Conservation (phyloP, 2,797 vertebrate species). For the Antrozous pallidus region DNA sequence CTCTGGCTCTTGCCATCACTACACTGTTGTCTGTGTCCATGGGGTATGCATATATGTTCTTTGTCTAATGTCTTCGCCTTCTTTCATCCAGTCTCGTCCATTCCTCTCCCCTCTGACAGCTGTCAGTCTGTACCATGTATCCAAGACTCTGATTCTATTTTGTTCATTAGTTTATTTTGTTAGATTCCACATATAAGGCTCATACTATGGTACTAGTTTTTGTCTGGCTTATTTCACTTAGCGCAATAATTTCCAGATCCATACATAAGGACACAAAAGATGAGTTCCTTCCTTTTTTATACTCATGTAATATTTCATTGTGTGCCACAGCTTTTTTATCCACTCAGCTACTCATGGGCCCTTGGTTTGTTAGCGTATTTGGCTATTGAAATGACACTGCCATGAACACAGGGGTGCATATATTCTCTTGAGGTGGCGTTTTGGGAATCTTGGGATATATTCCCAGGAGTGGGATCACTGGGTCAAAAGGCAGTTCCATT, state of each 20-base stretch:
- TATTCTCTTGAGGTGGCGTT: not conserved
- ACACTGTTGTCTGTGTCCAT: not conserved
- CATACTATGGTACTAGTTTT: not conserved
- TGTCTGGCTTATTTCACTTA: not conserved
- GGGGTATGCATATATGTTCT: not conserved
- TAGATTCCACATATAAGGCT: not conserved
- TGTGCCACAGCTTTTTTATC: not conserved
- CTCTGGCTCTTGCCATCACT: not conserved
- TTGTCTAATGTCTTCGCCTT: too few relatives aligned
- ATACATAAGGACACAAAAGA: not conserved
- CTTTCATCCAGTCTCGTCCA: too few relatives aligned
- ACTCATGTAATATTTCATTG: not conserved
- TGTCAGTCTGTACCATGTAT: not conserved
- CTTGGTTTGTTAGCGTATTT: not conserved
- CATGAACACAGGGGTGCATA: not conserved
- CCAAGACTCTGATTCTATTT: not conserved
- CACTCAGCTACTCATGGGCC: not conserved
- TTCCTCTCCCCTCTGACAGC: too few relatives aligned
- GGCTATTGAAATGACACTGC: not conserved
- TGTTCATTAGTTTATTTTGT: not conserved
- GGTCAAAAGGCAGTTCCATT: not conserved
- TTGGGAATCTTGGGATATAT: not conserved
- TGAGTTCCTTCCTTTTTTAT: not conserved
- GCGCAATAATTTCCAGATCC: not conserved
- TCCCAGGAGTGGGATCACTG: not conserved